Evolutionary conservation across 2,888 invertebrate species (phyloP).

Genomic region (Tiphia femorata): DNA sequence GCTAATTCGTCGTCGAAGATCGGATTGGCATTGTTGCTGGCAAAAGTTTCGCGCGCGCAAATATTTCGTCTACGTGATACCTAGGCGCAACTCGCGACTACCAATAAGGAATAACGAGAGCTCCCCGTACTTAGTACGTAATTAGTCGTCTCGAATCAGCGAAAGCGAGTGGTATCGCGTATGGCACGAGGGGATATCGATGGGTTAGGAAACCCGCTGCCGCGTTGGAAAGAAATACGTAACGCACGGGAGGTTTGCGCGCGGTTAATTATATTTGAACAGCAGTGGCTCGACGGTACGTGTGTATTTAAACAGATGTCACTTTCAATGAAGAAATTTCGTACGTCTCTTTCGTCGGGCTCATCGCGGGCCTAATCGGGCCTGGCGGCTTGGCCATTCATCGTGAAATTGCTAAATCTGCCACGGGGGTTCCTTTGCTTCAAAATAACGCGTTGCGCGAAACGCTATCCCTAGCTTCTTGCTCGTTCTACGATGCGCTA

Average conservation of each 20-base stretch:
- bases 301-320: constrained; percentile 26
- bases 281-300: constrained; percentile 28
- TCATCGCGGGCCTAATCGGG: too few relatives aligned
- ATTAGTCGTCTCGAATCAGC: constrained; percentile 41
- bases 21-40: too few relatives aligned
- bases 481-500: too few relatives aligned
- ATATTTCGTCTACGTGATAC: not conserved
- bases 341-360: constrained; percentile 1
- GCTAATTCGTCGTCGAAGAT: too few relatives aligned
- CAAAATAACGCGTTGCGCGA: too few relatives aligned
- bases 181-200: constrained; percentile 28
- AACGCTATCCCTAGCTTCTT: too few relatives aligned
- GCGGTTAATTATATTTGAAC: constrained; percentile 39
- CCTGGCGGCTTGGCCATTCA: too few relatives aligned
- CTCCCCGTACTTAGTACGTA: constrained; percentile 39
- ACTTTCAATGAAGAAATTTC: constrained; percentile 12
- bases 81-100: not conserved
- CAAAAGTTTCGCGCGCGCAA: too few relatives aligned
- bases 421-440: too few relatives aligned
- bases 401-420: too few relatives aligned
- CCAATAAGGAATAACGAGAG: too few relatives aligned
- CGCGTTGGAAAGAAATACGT: constrained; percentile 22
- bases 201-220: constrained; percentile 22
- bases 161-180: too few relatives aligned
- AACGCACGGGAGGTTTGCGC: constrained; percentile 17